These are phyloP conservation scores for Thermophis baileyi DNA, from an alignment of 2,113 vertebrate species.

Conservation along the genomic window DNA sequence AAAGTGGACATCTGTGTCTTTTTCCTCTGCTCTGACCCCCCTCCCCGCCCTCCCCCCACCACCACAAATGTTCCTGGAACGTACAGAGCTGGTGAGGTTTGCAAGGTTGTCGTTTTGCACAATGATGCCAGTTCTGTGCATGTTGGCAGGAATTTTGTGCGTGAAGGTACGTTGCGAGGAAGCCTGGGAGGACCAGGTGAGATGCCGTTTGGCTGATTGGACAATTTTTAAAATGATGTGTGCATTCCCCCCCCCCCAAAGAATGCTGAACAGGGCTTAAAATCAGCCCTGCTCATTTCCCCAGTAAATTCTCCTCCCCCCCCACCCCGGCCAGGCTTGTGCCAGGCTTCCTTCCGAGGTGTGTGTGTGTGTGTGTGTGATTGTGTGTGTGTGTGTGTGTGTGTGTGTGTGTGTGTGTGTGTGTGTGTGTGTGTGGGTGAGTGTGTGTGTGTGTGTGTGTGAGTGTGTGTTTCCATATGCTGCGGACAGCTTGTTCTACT, in stretches of 20 bases:
- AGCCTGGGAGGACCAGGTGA: background rate
- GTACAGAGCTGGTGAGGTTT: background rate
- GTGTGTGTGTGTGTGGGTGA: too few species aligned
- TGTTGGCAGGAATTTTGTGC: background rate
- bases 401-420: too few species aligned
- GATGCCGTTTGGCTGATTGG: background rate
- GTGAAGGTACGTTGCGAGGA: background rate
- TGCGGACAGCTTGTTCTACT: background rate
- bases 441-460: too few species aligned
- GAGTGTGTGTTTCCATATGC: too few species aligned
- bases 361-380: too few species aligned
- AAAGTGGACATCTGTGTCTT: background rate
- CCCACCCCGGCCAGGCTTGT: accelerated
- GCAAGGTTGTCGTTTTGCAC: background rate
- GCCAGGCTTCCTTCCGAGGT: background rate
- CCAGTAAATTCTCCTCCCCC: background rate
- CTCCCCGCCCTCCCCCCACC: too few species aligned
- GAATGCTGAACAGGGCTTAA: background rate
- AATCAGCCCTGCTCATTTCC: background rate
- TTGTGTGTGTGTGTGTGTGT: too few species aligned
- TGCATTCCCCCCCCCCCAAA: background rate
- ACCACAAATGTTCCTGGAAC: background rate
- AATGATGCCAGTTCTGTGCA: background rate
- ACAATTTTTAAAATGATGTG: too few species aligned
- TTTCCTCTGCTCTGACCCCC: background rate